Conservation (phyloP, 2,113 vertebrate genomes). For the Empidonax traillii region DNA sequence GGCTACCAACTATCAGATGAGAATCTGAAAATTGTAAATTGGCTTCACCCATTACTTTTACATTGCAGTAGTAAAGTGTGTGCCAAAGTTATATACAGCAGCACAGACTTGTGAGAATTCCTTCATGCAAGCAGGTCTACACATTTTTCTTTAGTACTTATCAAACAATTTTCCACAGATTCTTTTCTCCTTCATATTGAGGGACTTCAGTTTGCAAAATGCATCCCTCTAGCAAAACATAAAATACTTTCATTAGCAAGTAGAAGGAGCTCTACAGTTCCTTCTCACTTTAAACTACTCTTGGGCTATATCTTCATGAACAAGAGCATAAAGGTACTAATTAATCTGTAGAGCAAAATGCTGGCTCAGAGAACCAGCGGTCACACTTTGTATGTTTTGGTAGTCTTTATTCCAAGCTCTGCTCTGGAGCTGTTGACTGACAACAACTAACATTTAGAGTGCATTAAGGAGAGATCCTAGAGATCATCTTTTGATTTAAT, state of each 20-base stretch:
- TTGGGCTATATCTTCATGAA: not conserved
- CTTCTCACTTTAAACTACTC: not conserved
- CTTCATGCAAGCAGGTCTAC: not conserved
- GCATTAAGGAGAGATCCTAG: not conserved
- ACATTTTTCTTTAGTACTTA: not conserved
- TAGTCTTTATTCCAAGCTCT: not conserved
- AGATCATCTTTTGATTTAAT: not conserved
- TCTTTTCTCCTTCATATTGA: not conserved
- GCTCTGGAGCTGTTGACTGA: not conserved
- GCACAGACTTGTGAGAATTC: not conserved
- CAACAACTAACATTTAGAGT: not conserved
- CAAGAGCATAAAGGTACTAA: not conserved
- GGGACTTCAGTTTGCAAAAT: not conserved
- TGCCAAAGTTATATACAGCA: not conserved
- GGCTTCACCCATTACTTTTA: not conserved
- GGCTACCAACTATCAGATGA: not conserved
- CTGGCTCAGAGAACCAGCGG: not conserved
- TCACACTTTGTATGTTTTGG: not conserved
- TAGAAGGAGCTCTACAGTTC: not conserved
- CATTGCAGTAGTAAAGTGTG: not conserved
- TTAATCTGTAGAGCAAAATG: not conserved
- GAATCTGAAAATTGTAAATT: conserved; percentile 9
- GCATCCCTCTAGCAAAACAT: not conserved
- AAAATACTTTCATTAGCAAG: not conserved
- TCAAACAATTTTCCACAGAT: not conserved